Evolutionary conservation across 1,140 invertebrate genomes (phyloP).

Genomic region (Nasonia vitripennis): DNA sequence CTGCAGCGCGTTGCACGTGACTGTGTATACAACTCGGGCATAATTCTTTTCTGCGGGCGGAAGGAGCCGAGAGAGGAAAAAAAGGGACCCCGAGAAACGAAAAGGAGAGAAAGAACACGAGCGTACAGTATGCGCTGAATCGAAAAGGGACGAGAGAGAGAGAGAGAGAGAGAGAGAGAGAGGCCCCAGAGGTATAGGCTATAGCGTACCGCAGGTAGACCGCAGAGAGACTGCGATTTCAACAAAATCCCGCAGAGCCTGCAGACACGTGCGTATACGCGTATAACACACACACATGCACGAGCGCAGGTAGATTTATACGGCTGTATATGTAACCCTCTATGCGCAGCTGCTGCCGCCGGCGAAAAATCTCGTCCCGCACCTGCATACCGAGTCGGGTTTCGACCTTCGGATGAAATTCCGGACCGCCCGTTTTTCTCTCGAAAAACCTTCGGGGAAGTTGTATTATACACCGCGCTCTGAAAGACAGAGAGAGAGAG

Average conservation of each 20-base stretch:
- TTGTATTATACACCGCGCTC: neutral
- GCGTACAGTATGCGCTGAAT: neutral
- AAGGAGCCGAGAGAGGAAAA: neutral
- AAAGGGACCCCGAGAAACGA: neutral
- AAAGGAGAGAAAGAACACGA: neutral
- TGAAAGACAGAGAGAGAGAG: neutral
- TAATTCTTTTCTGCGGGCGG: neutral
- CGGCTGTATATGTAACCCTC: neutral
- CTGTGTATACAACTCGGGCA: neutral
- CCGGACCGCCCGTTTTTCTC: neutral
- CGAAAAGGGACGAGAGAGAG: neutral
- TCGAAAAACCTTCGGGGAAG: neutral
- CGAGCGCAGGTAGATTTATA: too few species aligned
- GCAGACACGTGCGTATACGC: neutral
- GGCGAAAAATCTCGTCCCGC: slow-evolving; percentile 2
- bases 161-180: too few species aligned
- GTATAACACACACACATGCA: neutral
- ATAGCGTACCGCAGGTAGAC: neutral
- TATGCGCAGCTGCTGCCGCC: neutral
- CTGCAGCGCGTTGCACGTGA: neutral
- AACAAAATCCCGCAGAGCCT: neutral
- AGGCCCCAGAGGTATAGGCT: neutral
- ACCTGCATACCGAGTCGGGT: neutral
- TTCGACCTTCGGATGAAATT: neutral
- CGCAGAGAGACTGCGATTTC: neutral